These are phyloP conservation scores for Diarsia brunnea DNA, from an alignment of 2,888 invertebrate genomes.

Conservation along the genomic window DNA sequence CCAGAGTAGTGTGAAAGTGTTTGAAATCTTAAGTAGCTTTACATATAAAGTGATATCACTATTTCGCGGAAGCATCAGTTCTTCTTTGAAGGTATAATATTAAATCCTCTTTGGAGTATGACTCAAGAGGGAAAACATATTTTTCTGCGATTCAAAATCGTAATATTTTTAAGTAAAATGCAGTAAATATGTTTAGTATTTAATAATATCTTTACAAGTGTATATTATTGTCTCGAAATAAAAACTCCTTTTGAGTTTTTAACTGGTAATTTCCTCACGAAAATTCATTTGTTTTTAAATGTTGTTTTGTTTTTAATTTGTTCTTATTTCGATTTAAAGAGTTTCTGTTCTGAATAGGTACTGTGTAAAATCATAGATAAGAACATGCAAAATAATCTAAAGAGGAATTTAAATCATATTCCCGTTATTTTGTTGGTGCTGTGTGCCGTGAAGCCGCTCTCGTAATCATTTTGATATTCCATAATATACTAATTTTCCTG, in stretches of 20 bases:
- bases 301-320: no score
- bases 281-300: not conserved
- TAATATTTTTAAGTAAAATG: not conserved
- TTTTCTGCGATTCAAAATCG: not conserved
- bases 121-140: not conserved
- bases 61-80: conserved; percentile 3
- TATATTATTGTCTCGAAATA: not conserved
- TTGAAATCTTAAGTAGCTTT: conserved; percentile 36
- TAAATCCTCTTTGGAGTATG: not conserved
- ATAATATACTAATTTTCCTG: no score
- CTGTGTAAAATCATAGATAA: not conserved
- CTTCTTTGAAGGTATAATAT: not conserved
- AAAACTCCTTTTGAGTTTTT: no score
- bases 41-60: conserved; percentile 31
- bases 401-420: no score
- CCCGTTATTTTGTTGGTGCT: no score
- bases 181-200: not conserved
- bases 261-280: no score
- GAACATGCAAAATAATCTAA: no score
- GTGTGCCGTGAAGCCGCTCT: no score
- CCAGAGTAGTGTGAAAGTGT: conserved; percentile 23
- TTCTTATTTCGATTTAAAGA: not conserved
- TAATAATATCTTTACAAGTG: no score
- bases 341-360: not conserved
- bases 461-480: no score